Base-by-base conservation (phyloP, 2,888 invertebrate species). In the Scaeva pyrastri region DNA sequence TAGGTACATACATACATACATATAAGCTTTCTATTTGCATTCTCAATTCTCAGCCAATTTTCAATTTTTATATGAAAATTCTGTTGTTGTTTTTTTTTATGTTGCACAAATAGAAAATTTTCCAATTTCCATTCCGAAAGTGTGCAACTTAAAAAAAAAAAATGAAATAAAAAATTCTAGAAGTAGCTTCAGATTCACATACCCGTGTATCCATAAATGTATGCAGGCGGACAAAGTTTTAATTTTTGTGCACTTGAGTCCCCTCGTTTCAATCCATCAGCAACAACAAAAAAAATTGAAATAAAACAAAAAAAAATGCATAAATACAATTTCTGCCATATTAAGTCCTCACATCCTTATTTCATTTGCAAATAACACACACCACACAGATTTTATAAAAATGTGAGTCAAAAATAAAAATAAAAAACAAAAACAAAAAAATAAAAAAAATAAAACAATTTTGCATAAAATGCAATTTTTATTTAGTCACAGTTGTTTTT, bases 391-490 rank as follows among this genome's bases (percentile, higher is more conserved):
- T 50, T 52, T 55, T 5, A 5, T 50, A 31, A 45, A 73, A 56
- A 73, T 64, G 31, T 41, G 45, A 12, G 36, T 16, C 52, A 72
- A 66, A 64, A 66, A 79, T 39, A 19, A 64, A 75, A 66, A 66
- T n/a, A n/a, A n/a, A n/a, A n/a, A 66, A 79, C 23, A 19, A 64
- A 75, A 66, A 66, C 52, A 72, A 66, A 64, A 66, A 79, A 23
- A 19, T 55, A 75, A 66, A 66, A n/a, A n/a, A n/a, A n/a, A n/a
- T 31, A 60, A 16, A 26, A 60, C 14, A 73, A 70, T 56, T 85
- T 78, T 86, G 77, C 82, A 74, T 50, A 82, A 86, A 86, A 82
- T 86, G 86, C 86, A 86, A 86, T 86, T 86, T 86, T 86, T 82
- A 82, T 78, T 82, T 82, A 82, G 81, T 82, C 85, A 77, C 85